These are phyloP conservation scores for Elegia similella DNA, from an alignment of 2,888 invertebrate species.

Conservation along the genomic window DNA sequence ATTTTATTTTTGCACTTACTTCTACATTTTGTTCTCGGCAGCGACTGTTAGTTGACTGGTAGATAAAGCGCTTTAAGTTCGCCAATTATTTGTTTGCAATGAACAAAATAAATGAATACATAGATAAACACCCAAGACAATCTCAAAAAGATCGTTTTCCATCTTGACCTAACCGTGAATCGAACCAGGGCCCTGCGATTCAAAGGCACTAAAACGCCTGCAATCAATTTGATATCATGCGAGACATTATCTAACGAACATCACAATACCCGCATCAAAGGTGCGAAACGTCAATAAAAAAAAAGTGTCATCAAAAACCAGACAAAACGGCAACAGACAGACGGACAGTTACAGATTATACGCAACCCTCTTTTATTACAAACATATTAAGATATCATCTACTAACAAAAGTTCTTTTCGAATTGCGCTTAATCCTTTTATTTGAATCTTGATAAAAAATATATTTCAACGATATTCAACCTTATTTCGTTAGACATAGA, in stretches of 20 bases:
- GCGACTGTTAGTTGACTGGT: too few species aligned
- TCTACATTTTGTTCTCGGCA: too few species aligned
- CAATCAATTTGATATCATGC: constrained; percentile 8
- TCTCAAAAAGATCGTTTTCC: too few species aligned
- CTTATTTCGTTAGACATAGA: not conserved
- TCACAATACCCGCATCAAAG: constrained; percentile 57
- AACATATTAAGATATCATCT: constrained; percentile 78
- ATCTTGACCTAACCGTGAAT: too few species aligned
- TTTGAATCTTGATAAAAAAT: not conserved
- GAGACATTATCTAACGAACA: constrained; percentile 21
- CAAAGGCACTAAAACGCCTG: too few species aligned
- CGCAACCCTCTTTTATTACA: constrained; percentile 68
- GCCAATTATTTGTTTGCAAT: too few species aligned
- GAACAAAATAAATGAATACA: too few species aligned
- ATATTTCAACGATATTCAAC: not conserved
- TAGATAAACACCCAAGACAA: too few species aligned
- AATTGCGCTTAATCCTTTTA: constrained; percentile 63
- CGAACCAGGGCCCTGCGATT: not conserved
- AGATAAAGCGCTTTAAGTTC: too few species aligned
- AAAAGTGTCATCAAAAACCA: constrained; percentile 37
- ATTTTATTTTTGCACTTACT: too few species aligned
- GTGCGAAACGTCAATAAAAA: constrained; percentile 59
- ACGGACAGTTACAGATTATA: constrained; percentile 78
- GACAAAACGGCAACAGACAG: constrained; percentile 53
- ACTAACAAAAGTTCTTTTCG: constrained; percentile 62